Evolutionary conservation across 2,113 vertebrate genomes (phyloP).

Genomic region (Hylia prasina): DNA sequence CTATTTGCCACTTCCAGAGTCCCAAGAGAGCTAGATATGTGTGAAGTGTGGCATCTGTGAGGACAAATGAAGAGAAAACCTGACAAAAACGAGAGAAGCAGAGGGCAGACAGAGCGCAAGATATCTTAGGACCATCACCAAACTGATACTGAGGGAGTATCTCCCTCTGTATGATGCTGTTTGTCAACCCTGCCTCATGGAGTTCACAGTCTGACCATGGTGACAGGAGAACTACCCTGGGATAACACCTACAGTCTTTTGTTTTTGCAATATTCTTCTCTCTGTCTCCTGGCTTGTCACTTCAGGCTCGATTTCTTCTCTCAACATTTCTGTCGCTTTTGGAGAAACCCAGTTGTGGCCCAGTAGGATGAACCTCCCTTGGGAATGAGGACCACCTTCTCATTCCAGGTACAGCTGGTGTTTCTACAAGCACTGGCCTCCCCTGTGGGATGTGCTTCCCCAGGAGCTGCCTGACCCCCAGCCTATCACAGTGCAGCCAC

Average conservation of each 20-base stretch:
- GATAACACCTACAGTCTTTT: not conserved
- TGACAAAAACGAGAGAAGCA: not conserved
- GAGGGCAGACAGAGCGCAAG: not conserved
- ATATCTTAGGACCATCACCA: not conserved
- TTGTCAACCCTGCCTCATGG: not conserved
- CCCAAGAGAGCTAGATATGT: not conserved
- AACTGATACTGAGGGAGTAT: not conserved
- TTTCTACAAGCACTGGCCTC: not conserved
- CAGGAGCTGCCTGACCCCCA: not conserved
- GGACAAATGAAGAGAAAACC: not conserved
- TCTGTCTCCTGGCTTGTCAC: not conserved
- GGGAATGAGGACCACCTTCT: not conserved
- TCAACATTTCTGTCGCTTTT: not conserved
- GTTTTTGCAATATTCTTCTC: not conserved
- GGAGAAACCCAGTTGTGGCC: not conserved
- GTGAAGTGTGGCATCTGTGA: not conserved
- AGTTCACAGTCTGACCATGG: not conserved
- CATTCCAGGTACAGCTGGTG: not conserved
- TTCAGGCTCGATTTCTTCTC: not conserved
- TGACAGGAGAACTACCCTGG: not conserved
- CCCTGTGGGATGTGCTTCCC: not conserved
- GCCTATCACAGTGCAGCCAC: too few species aligned
- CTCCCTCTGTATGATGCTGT: accelerated
- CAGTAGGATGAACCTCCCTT: not conserved
- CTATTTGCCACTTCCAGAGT: accelerated